These are phyloP conservation scores for Aphelocoma coerulescens DNA, from an alignment of 2,113 vertebrate species.

Conservation along the genomic window DNA sequence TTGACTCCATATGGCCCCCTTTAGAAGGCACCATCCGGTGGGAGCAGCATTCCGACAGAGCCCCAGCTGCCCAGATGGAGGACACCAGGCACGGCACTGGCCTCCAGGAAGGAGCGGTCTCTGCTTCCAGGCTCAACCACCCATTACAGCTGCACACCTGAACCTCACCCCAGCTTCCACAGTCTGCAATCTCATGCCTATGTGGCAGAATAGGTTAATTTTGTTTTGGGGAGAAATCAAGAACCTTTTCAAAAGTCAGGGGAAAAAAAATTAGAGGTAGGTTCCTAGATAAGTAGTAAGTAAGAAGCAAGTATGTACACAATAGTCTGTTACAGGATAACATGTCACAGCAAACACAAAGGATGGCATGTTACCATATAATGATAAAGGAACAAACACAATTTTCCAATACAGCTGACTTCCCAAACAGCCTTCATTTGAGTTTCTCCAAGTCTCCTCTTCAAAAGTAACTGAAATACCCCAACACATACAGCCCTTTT, in stretches of 20 bases:
- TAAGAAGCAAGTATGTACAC: neutral
- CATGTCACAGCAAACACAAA: neutral
- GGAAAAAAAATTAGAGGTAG: neutral
- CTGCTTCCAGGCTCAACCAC: neutral
- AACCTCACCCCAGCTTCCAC: neutral
- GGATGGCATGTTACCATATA: neutral
- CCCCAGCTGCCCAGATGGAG: neutral
- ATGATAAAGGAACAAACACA: neutral
- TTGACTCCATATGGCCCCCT: fast-evolving
- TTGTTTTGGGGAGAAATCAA: neutral
- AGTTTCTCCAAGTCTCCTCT: neutral
- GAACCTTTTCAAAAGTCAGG: neutral
- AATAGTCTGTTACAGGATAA: neutral
- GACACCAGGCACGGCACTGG: fast-evolving
- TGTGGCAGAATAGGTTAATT: neutral
- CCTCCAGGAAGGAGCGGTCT: neutral
- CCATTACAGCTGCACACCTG: neutral
- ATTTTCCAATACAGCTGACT: neutral
- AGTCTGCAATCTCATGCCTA: neutral
- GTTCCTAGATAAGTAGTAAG: neutral
- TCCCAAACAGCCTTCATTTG: neutral
- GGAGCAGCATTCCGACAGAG: neutral
- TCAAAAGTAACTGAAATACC: neutral
- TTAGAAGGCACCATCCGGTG: fast-evolving
- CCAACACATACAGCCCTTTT: neutral